Evolutionary conservation across 1,140 invertebrate genomes (phyloP).

Genomic region (Scaptomyza hsui): DNA sequence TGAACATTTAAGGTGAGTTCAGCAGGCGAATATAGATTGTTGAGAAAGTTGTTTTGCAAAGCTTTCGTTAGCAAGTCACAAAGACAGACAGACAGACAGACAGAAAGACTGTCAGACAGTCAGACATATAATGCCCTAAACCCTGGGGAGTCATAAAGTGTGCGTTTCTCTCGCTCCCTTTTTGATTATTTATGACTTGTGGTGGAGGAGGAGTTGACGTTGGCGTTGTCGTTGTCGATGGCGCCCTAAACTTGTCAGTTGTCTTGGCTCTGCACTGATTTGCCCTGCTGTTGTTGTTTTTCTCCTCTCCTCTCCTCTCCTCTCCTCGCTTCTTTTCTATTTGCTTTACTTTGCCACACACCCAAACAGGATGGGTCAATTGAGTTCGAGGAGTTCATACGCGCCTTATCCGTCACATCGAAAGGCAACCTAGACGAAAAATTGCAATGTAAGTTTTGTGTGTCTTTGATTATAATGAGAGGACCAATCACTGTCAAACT

Average conservation of each 20-base stretch:
- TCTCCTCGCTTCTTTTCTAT: slow-evolving; percentile 8
- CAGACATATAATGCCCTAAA: slow-evolving; percentile 13
- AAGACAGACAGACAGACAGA: too few species aligned
- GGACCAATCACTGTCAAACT: slow-evolving; percentile 18
- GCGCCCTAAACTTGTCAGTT: slow-evolving; percentile 52
- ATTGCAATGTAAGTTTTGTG: slow-evolving; percentile 94
- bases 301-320: slow-evolving; percentile 7
- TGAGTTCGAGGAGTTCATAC: slow-evolving; percentile 98
- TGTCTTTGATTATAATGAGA: background rate
- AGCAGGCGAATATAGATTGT: too few species aligned
- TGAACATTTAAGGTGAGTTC: too few species aligned
- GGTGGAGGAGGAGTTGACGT: background rate
- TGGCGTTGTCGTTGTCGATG: slow-evolving; percentile 9
- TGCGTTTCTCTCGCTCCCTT: background rate
- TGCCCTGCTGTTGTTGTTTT: slow-evolving; percentile 50
- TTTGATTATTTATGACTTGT: slow-evolving; percentile 68
- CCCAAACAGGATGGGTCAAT: slow-evolving; percentile 97
- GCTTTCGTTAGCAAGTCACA: slow-evolving; percentile 28
- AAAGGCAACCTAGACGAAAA: slow-evolving; percentile 98
- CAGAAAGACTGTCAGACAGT: too few species aligned
- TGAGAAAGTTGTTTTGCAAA: background rate
- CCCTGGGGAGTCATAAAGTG: slow-evolving; percentile 56
- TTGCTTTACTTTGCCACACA: slow-evolving; percentile 40
- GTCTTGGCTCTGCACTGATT: slow-evolving; percentile 72
- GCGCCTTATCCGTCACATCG: slow-evolving; percentile 97